phyloP scores from a whole-genome alignment of 2,797 vertebrate genomes.

The Myoxocephalus aenaeus region DNA sequence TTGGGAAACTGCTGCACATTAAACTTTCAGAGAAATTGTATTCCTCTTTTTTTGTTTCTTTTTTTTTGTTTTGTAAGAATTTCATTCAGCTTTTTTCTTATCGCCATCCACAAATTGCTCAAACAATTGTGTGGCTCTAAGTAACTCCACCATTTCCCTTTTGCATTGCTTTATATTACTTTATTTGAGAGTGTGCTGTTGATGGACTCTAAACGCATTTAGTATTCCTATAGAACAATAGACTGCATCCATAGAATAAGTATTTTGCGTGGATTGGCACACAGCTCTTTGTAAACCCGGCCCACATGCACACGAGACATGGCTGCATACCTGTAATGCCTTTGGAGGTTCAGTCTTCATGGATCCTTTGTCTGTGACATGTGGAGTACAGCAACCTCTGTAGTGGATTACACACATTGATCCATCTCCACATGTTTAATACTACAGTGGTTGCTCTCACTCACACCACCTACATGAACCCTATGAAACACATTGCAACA shows the following conservation, averaged over 20 bases:
- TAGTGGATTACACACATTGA: conserved; percentile 40
- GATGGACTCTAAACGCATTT: not conserved
- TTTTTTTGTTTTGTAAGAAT: conserved; percentile 5
- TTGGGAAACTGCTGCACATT: conserved; percentile 13
- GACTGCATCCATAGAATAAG: not conserved
- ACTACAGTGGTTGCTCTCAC: conserved; percentile 26
- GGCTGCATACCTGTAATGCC: conserved; percentile 28
- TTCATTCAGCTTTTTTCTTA: not conserved
- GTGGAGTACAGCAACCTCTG: conserved; percentile 33
- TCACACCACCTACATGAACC: conserved; percentile 37
- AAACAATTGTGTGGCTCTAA: not conserved
- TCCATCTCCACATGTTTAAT: conserved; percentile 35
- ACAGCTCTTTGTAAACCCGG: conserved; percentile 1
- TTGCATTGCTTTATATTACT: not conserved
- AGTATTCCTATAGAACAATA: not conserved
- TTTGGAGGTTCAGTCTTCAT: conserved; percentile 5
- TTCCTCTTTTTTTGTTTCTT: not conserved
- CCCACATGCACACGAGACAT: not conserved
- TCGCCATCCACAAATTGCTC: conserved; percentile 1
- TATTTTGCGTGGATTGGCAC: not conserved
- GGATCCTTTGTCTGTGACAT: conserved; percentile 27
- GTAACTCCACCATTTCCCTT: not conserved
- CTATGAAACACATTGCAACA: conserved; percentile 58
- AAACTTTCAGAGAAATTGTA: not conserved
- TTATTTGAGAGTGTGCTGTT: no score